Percentiles rank a stretch among this genome's conserved stretches.
phyloP scores from a whole-genome alignment of 2,113 vertebrate genomes.

The Merops nubicus region DNA sequence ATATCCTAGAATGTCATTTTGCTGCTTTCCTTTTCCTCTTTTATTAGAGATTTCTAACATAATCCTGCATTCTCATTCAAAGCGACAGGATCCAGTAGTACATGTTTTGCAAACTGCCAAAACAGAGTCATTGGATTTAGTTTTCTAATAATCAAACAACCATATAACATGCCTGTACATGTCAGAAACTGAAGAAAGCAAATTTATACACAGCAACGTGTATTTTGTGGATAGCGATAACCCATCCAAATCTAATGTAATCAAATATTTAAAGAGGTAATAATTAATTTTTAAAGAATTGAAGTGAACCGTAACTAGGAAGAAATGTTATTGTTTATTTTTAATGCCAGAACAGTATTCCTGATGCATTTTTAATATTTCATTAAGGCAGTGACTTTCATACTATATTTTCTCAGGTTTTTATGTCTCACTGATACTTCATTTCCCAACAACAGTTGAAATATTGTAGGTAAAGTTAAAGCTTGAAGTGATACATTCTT shows the following conservation, averaged over 20 bases:
- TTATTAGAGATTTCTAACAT: conserved; percentile 10
- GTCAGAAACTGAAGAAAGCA: conserved; percentile 60
- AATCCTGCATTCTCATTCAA: conserved; percentile 42
- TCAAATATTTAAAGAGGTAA: conserved; percentile 83
- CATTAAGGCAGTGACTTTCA: conserved; percentile 73
- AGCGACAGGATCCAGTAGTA: conserved; percentile 3
- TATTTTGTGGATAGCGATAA: conserved; percentile 69
- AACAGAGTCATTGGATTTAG: conserved; percentile 31
- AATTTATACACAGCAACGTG: conserved; percentile 54
- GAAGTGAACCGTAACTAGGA: conserved; percentile 76
- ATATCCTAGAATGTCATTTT: not conserved
- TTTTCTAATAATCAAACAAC: conserved; percentile 59
- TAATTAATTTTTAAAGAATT: conserved; percentile 84
- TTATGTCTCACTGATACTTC: conserved; percentile 36
- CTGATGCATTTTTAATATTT: conserved; percentile 83
- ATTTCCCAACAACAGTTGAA: conserved; percentile 40
- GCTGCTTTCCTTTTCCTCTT: not conserved
- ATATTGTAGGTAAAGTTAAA: not conserved
- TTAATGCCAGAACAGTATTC: conserved; percentile 80
- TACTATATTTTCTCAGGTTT: conserved; percentile 57
- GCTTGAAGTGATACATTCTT: not conserved
- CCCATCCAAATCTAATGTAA: conserved; percentile 80
- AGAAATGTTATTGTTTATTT: conserved; percentile 81
- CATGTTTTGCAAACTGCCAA: conserved; percentile 31
- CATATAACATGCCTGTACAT: conserved; percentile 45